Evolutionary conservation across 2,113 vertebrate species (phyloP).

Genomic region (Turnix velox): DNA sequence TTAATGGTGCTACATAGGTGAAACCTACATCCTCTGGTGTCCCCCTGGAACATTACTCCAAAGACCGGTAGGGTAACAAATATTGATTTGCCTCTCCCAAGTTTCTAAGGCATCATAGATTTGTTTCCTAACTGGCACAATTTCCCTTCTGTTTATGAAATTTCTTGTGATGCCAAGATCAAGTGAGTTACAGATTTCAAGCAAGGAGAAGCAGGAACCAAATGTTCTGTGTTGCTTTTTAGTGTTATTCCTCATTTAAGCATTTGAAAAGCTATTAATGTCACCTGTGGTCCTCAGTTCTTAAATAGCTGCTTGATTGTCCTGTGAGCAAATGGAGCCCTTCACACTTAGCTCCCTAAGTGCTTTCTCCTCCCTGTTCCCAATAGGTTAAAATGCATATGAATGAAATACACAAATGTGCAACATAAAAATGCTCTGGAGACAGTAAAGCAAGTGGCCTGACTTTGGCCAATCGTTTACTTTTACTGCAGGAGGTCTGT

Average conservation of each 20-base stretch:
- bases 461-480: neutral
- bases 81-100: neutral
- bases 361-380: neutral
- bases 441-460: constrained; percentile 1
- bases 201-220: neutral
- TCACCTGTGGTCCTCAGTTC: neutral
- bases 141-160: neutral
- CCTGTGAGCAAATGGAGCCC: neutral
- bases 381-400: neutral
- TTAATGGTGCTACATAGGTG: fast-evolving
- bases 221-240: neutral
- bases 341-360: neutral
- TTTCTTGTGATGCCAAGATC: neutral
- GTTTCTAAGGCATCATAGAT: neutral
- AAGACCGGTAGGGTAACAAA: neutral
- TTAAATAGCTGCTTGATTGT: neutral
- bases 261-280: neutral
- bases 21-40: neutral
- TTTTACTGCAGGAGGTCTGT: neutral
- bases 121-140: neutral
- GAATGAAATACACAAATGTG: neutral
- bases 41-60: neutral
- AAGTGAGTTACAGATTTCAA: neutral
- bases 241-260: neutral
- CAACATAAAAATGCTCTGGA: neutral